phyloP scores from a whole-genome alignment of 2,797 vertebrate genomes.

The Sebastes ruberrimus region DNA sequence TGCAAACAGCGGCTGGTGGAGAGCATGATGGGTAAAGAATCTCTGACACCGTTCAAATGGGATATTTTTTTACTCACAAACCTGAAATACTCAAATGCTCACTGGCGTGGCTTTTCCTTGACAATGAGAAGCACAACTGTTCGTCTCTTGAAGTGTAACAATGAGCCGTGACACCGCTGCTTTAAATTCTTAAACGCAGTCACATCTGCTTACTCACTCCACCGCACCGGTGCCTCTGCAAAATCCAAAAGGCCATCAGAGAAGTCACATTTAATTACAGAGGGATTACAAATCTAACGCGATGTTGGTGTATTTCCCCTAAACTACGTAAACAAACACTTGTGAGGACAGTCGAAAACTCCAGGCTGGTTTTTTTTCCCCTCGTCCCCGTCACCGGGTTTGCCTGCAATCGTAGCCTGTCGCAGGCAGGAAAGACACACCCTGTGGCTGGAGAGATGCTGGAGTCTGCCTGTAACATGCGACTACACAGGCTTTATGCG shows the following conservation, averaged over 20 bases:
- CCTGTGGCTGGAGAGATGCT: constrained; percentile 38
- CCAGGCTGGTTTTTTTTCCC: constrained; percentile 20
- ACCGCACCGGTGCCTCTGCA: constrained; percentile 18
- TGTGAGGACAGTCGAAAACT: constrained; percentile 35
- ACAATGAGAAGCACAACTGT: constrained; percentile 23
- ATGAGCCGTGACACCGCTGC: constrained; percentile 36
- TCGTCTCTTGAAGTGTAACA: constrained; percentile 22
- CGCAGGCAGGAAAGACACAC: constrained; percentile 34
- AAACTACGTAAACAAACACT: constrained; percentile 46
- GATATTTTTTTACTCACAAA: background rate
- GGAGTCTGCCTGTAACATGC: background rate
- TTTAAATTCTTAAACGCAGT: constrained; percentile 61
- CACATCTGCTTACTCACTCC: constrained; percentile 55
- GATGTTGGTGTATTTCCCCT: constrained; percentile 13
- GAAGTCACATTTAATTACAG: constrained; percentile 65
- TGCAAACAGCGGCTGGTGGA: background rate
- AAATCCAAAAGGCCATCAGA: constrained; percentile 61
- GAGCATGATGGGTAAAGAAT: constrained; percentile 16
- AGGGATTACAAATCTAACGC: constrained; percentile 40
- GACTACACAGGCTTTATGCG: background rate
- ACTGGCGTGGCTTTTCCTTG: constrained; percentile 9
- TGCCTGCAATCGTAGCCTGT: constrained; percentile 22
- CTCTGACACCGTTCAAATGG: constrained; percentile 7
- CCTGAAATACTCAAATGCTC: constrained; percentile 29
- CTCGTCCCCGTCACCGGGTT: constrained; percentile 3